These are phyloP conservation scores for Spatula versicolor DNA, from an alignment of 2,797 vertebrate species.

Conservation along the genomic window DNA sequence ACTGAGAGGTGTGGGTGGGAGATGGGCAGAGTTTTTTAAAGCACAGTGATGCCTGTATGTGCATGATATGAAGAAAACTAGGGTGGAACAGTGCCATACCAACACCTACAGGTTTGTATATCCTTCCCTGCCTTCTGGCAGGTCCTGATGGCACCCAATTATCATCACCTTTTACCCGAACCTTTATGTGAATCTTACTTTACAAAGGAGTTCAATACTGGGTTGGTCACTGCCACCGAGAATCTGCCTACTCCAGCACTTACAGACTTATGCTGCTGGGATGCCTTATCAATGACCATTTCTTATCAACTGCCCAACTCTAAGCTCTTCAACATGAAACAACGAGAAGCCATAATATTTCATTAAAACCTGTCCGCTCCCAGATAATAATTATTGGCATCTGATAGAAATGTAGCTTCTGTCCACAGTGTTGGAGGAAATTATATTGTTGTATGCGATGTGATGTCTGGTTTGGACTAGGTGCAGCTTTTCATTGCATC, in stretches of 20 bases:
- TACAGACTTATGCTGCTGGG: background rate
- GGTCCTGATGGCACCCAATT: background rate
- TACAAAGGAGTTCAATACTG: background rate
- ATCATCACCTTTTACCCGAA: background rate
- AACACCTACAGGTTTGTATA: background rate
- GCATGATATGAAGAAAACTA: background rate
- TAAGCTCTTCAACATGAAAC: background rate
- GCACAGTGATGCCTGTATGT: background rate
- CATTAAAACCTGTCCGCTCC: background rate
- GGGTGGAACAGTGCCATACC: background rate
- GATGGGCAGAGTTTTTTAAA: background rate
- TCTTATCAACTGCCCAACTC: constrained; percentile 1
- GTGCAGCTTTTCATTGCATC: background rate
- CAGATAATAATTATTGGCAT: background rate
- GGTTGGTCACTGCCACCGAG: background rate
- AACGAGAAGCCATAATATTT: background rate
- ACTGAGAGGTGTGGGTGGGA: background rate
- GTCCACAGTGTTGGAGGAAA: background rate
- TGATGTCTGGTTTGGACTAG: background rate
- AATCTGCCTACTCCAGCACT: background rate
- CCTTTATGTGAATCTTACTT: background rate
- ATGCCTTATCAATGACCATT: background rate
- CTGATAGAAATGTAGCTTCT: background rate
- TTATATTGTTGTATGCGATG: background rate
- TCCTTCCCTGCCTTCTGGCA: background rate